Conservation (phyloP, 2,888 invertebrate genomes). For the Ptilodon capucinus region DNA sequence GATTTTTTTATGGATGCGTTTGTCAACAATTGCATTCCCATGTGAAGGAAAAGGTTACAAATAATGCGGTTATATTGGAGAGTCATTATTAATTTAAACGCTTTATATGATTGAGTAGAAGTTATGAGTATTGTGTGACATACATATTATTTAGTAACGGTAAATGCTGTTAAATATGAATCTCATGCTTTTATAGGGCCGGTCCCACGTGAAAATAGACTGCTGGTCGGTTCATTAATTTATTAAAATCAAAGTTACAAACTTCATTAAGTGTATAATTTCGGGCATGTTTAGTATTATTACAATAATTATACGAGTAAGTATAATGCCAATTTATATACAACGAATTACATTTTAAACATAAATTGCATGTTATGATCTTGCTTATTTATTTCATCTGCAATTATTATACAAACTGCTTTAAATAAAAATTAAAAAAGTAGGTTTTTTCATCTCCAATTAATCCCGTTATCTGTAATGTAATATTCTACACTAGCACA, state of each 20-base stretch:
- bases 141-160: neutral
- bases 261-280: neutral
- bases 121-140: neutral
- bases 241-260: neutral
- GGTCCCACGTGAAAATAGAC: conserved; percentile 27
- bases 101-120: conserved; percentile 5
- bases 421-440: neutral
- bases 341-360: neutral
- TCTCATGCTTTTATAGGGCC: conserved; percentile 25
- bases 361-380: neutral
- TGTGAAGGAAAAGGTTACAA: conserved; percentile 31
- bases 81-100: neutral
- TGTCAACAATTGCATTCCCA: conserved; percentile 33
- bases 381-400: no score
- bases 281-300: neutral
- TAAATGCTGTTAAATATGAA: neutral
- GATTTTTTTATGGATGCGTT: conserved; percentile 45
- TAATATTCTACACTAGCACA: conserved; percentile 58
- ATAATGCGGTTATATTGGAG: conserved; percentile 54
- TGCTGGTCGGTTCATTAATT: conserved; percentile 21
- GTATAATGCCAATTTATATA: neutral
- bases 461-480: conserved; percentile 52
- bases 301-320: no score
- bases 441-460: conserved; percentile 33
- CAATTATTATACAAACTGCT: no score